A percentile compares a stretch with the other conserved stretches of the same genome.
Evolutionary conservation across 2,797 vertebrate genomes (phyloP).

Genomic region (Macropus fuliginosus): DNA sequence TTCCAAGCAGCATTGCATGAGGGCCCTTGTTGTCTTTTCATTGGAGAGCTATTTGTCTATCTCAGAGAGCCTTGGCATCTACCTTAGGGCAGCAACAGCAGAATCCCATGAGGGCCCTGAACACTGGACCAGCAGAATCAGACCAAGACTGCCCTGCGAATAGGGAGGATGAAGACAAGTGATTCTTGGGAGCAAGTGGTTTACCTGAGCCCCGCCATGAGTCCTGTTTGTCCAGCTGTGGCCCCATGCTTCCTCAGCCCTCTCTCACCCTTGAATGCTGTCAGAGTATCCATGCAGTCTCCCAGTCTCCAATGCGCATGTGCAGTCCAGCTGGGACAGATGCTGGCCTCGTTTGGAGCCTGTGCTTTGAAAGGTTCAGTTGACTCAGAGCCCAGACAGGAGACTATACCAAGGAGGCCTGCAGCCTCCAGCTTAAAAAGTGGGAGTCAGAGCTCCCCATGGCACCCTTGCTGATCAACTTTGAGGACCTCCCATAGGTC

Average conservation of each 20-base stretch:
- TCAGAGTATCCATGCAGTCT: not conserved
- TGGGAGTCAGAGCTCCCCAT: not conserved
- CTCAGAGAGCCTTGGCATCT: not conserved
- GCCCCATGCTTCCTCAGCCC: not conserved
- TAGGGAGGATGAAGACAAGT: not conserved
- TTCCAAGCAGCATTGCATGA: slow-evolving; percentile 43
- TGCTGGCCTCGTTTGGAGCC: not conserved
- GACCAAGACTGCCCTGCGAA: not conserved
- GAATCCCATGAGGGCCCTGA: not conserved
- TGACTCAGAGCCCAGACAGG: not conserved
- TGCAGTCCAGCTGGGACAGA: not conserved
- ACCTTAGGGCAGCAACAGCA: not conserved
- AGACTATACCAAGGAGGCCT: not conserved
- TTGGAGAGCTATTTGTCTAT: slow-evolving; percentile 53
- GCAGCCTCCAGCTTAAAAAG: not conserved
- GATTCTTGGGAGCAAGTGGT: not conserved
- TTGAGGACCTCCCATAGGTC: not conserved
- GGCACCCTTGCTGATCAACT: not conserved
- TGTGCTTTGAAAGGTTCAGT: not conserved
- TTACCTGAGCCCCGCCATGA: not conserved
- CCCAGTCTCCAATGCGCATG: not conserved
- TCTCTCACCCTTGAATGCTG: not conserved
- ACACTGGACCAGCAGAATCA: not conserved
- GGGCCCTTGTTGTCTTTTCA: slow-evolving; percentile 51
- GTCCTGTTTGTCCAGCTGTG: not conserved